Evolutionary conservation across 2,888 invertebrate species (phyloP).

Genomic region (Polyploca ridens): DNA sequence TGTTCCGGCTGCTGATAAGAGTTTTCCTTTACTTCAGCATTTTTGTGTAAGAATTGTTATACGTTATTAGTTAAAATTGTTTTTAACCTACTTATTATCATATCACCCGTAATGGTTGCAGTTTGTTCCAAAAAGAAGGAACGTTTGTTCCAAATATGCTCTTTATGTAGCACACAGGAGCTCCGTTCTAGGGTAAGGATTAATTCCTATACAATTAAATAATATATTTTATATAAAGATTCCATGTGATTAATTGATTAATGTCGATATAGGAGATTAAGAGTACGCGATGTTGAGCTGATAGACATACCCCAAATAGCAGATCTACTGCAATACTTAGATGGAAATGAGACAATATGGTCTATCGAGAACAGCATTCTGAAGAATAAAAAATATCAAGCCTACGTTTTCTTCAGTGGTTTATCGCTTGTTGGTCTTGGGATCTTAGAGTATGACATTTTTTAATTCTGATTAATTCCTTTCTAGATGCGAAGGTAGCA

Average conservation of each 20-base stretch:
- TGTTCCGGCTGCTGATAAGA: constrained; percentile 74
- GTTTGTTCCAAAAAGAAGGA: constrained; percentile 62
- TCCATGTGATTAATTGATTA: background rate
- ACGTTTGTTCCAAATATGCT: constrained; percentile 51
- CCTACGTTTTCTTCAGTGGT: constrained; percentile 64
- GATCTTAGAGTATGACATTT: constrained; percentile 64
- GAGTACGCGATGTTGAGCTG: constrained; percentile 70
- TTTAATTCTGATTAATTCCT: background rate
- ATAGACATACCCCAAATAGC: constrained; percentile 69
- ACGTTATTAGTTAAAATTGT: background rate
- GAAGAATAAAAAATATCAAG: constrained; percentile 44
- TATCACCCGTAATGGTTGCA: constrained; percentile 40
- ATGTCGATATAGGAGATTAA: constrained; percentile 54
- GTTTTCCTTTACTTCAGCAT: constrained; percentile 77
- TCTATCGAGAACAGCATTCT: constrained; percentile 60
- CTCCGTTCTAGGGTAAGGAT: constrained; percentile 62
- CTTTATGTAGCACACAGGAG: constrained; percentile 67
- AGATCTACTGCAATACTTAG: constrained; percentile 51
- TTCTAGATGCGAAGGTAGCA: background rate
- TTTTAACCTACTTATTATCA: background rate
- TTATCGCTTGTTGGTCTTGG: constrained; percentile 62
- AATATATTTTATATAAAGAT: background rate
- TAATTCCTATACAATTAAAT: background rate
- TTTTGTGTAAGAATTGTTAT: constrained; percentile 68
- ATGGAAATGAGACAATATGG: constrained; percentile 62